Evolutionary conservation across 2,888 invertebrate genomes (phyloP).

Genomic region (Papilio elwesi): DNA sequence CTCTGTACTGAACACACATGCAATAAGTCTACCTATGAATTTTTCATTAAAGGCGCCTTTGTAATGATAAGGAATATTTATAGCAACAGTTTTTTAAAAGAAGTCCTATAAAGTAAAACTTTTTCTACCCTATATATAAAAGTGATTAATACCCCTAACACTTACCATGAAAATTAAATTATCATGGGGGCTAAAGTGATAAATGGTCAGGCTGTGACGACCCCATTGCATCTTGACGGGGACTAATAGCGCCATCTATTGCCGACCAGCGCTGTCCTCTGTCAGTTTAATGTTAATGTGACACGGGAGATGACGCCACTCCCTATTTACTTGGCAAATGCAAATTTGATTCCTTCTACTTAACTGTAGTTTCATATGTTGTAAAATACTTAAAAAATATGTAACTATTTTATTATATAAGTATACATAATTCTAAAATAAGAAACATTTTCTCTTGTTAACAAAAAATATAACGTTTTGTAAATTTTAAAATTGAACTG

Average conservation of each 20-base stretch:
- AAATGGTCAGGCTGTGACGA: constrained; percentile 75
- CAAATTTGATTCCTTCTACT: not conserved
- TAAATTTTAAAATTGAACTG: too few species aligned
- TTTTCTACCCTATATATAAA: constrained; percentile 37
- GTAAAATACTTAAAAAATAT: not conserved
- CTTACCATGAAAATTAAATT: constrained; percentile 72
- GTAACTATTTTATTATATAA: too few species aligned
- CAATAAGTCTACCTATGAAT: not conserved
- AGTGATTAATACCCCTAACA: constrained; percentile 43
- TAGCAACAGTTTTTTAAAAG: constrained; percentile 7
- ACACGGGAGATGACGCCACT: constrained; percentile 58
- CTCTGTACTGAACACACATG: too few species aligned
- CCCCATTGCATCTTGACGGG: constrained; percentile 62
- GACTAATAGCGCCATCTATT: constrained; percentile 81
- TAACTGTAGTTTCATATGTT: not conserved
- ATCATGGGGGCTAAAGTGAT: constrained; percentile 64
- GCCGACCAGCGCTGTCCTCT: constrained; percentile 63
- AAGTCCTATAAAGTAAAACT: constrained; percentile 27
- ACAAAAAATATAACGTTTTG: too few species aligned
- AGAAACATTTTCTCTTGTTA: too few species aligned
- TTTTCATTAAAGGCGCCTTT: not conserved
- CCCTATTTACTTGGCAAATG: not conserved
- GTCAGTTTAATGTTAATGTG: constrained; percentile 51
- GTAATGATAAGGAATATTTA: not conserved
- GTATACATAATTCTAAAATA: too few species aligned